A percentile compares a stretch with the other conserved stretches of the same genome.
phyloP scores from a whole-genome alignment of 2,797 vertebrate species.

The Phalloptychus januarius region DNA sequence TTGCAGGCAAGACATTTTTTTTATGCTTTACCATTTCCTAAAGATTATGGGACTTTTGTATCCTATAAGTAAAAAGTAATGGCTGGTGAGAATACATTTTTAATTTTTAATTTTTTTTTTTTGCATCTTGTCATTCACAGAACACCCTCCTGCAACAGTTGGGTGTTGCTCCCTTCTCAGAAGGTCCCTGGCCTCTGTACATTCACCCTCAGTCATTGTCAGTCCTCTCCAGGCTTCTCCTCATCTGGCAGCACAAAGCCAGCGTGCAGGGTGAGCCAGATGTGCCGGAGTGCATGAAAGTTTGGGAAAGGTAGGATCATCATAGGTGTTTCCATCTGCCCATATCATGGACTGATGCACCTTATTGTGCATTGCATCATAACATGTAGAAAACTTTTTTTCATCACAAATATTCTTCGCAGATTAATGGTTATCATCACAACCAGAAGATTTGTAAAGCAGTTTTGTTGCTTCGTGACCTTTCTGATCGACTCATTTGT shows the following conservation, averaged over 20 bases:
- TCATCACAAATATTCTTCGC: neutral
- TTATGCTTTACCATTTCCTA: neutral
- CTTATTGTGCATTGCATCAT: neutral
- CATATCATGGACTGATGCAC: neutral
- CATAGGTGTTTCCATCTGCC: neutral
- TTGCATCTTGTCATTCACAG: conserved; percentile 72
- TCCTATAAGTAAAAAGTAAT: neutral
- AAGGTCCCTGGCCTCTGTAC: conserved; percentile 96
- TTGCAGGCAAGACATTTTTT: conserved; percentile 84
- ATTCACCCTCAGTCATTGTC: conserved; percentile 96
- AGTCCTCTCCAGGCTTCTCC: conserved; percentile 92
- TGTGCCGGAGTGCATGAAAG: conserved; percentile 94
- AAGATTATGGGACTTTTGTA: neutral
- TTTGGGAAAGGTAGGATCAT: conserved; percentile 94
- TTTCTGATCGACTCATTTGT: neutral
- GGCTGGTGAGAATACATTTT: neutral
- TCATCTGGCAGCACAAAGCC: conserved; percentile 98
- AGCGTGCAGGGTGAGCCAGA: conserved; percentile 91
- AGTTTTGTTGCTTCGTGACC: neutral
- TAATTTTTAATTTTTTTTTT: neutral
- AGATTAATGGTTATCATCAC: neutral
- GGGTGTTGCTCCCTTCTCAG: conserved; percentile 93
- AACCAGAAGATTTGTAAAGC: neutral
- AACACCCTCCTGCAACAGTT: conserved; percentile 94
- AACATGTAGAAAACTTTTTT: neutral